Conservation (phyloP, 2,888 invertebrate species). For the Tholera decimalis region DNA sequence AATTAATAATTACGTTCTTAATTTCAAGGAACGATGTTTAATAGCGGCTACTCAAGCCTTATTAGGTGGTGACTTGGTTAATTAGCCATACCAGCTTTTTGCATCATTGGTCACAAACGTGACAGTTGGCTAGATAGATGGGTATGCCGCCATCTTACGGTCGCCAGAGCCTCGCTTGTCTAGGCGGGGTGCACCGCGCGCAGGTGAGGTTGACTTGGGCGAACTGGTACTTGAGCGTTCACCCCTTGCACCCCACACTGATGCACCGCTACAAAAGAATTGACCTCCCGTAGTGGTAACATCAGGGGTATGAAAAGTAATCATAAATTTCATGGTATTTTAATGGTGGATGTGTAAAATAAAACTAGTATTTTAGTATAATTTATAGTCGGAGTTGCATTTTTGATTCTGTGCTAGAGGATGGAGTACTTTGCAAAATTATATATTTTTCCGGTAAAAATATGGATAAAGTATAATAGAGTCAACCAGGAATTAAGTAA, state of each 20-base stretch:
- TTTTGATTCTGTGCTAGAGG: not conserved
- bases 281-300: slow-evolving; percentile 7
- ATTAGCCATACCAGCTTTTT: not conserved
- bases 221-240: not conserved
- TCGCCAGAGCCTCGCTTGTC: slow-evolving; percentile 44
- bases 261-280: slow-evolving; percentile 23
- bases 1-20: no score
- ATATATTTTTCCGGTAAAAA: not conserved
- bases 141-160: slow-evolving; percentile 22
- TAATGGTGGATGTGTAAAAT: not conserved
- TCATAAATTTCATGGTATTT: not conserved
- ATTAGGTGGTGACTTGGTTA: not conserved
- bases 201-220: slow-evolving; percentile 50
- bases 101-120: not conserved
- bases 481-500: not conserved
- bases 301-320: slow-evolving; percentile 9
- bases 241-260: slow-evolving; percentile 48
- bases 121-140: not conserved
- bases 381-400: not conserved
- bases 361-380: no score
- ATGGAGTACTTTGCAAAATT: not conserved
- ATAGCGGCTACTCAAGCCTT: not conserved
- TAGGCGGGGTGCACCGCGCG: slow-evolving; percentile 48
- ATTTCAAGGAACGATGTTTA: not conserved
- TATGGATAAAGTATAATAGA: not conserved